phyloP scores from a whole-genome alignment of 2,888 invertebrate genomes.

The Aphodius granarius region DNA sequence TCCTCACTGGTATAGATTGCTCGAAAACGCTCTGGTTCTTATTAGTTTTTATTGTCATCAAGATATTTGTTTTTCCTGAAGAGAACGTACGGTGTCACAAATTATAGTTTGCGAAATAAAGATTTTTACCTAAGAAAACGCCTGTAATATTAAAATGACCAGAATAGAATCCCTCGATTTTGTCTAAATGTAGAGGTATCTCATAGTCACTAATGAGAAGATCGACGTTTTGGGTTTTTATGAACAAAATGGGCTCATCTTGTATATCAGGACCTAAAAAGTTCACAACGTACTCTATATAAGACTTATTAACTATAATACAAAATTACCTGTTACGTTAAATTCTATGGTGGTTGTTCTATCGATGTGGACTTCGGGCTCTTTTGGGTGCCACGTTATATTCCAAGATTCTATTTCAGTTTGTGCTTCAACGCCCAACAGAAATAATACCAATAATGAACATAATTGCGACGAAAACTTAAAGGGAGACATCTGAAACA shows the following conservation, averaged over 20 bases:
- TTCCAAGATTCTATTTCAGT: constrained; percentile 41
- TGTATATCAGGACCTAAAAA: constrained; percentile 20
- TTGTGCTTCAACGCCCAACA: constrained; percentile 41
- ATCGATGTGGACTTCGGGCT: constrained; percentile 43
- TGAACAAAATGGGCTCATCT: constrained; percentile 23
- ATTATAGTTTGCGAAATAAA: neutral
- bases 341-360: constrained; percentile 39
- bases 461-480: constrained; percentile 45
- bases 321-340: constrained; percentile 35
- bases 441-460: constrained; percentile 41
- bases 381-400: constrained; percentile 41
- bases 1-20: constrained; percentile 38
- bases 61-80: constrained; percentile 43
- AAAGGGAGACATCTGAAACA: constrained; percentile 50
- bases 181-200: constrained; percentile 28
- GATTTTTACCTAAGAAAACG: constrained; percentile 47
- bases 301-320: neutral
- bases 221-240: constrained; percentile 30
- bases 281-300: neutral
- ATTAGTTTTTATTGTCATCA: constrained; percentile 32
- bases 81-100: no score
- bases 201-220: constrained; percentile 29
- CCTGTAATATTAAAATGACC: constrained; percentile 47
- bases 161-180: constrained; percentile 15
- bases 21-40: constrained; percentile 4